These are phyloP conservation scores for Harpagifer antarcticus DNA, from an alignment of 2,797 vertebrate species.

Conservation along the genomic window DNA sequence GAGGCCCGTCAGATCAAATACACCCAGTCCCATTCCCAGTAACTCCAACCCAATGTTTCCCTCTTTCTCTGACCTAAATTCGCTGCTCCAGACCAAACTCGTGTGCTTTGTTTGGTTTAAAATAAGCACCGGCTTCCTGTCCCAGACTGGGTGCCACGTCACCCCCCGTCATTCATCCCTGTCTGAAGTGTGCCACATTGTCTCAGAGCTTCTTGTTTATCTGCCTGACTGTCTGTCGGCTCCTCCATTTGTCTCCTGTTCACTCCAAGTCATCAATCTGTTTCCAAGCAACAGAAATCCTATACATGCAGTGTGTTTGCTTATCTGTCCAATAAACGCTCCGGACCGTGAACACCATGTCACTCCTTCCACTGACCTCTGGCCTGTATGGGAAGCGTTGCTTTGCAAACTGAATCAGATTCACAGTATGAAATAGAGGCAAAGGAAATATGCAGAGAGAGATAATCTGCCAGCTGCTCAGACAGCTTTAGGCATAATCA, in stretches of 20 bases:
- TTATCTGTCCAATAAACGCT: no score
- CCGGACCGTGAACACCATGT: no score
- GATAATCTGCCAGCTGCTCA: no score
- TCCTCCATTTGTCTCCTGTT: constrained; percentile 38
- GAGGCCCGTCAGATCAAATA: constrained; percentile 44
- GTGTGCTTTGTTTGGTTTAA: constrained; percentile 47
- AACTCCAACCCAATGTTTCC: constrained; percentile 22
- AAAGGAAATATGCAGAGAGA: no score
- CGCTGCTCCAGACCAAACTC: constrained; percentile 54
- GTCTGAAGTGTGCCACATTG: constrained; percentile 6
- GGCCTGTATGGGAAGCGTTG: no score
- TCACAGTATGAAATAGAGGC: no score
- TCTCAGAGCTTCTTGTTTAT: constrained; percentile 23
- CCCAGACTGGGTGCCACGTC: background rate
- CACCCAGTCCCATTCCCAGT: constrained; percentile 58
- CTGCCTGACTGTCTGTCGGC: constrained; percentile 23
- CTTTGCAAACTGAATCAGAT: no score
- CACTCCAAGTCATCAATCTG: constrained; percentile 40
- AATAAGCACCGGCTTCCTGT: constrained; percentile 54
- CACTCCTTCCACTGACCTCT: no score
- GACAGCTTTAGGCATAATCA: no score
- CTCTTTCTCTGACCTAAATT: constrained; percentile 78
- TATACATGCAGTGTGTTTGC: background rate
- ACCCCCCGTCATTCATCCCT: constrained; percentile 22
- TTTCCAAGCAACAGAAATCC: constrained; percentile 64